Percentiles rank a stretch among this genome's conserved stretches.
These are phyloP conservation scores for Epinephelus malabaricus DNA, from an alignment of 2,797 vertebrate species.

Conservation along the genomic window DNA sequence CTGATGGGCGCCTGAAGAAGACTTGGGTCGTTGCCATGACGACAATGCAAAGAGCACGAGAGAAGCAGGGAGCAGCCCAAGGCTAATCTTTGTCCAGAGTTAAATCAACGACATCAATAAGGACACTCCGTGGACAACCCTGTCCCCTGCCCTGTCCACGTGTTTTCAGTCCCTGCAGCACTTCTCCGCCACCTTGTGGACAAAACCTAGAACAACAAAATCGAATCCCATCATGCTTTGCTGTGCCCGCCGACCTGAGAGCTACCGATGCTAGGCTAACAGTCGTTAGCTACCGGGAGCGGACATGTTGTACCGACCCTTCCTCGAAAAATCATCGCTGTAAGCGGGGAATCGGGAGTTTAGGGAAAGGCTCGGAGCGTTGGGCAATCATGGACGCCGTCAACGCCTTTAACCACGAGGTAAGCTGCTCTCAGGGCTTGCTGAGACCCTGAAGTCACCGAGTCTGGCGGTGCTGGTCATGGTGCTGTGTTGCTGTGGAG, in stretches of 20 bases:
- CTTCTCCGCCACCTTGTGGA: constrained; percentile 53
- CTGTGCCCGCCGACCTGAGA: constrained; percentile 77
- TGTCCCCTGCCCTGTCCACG: not conserved
- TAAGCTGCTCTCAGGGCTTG: constrained; percentile 51
- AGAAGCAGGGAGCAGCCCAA: no score
- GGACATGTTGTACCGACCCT: constrained; percentile 88
- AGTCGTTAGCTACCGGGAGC: constrained; percentile 79
- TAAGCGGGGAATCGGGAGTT: constrained; percentile 62
- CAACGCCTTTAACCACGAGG: constrained; percentile 90
- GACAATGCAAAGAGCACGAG: no score
- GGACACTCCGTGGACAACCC: not conserved
- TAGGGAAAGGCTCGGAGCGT: constrained; percentile 46
- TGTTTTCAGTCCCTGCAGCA: not conserved
- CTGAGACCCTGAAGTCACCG: constrained; percentile 35
- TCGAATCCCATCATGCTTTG: constrained; percentile 83
- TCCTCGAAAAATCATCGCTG: constrained; percentile 73
- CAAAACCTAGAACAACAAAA: constrained; percentile 21
- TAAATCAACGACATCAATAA: not conserved
- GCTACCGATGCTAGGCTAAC: constrained; percentile 78
- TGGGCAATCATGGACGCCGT: constrained; percentile 88
- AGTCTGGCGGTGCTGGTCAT: constrained; percentile 56
- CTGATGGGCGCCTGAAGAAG: not conserved
- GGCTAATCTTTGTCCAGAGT: no score
- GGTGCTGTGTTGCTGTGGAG: constrained; percentile 56
- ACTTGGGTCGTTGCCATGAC: not conserved